Percentiles rank a stretch among this genome's conserved stretches.
Conservation (phyloP, 2,888 invertebrate genomes). For the Axea sp. region DNA sequence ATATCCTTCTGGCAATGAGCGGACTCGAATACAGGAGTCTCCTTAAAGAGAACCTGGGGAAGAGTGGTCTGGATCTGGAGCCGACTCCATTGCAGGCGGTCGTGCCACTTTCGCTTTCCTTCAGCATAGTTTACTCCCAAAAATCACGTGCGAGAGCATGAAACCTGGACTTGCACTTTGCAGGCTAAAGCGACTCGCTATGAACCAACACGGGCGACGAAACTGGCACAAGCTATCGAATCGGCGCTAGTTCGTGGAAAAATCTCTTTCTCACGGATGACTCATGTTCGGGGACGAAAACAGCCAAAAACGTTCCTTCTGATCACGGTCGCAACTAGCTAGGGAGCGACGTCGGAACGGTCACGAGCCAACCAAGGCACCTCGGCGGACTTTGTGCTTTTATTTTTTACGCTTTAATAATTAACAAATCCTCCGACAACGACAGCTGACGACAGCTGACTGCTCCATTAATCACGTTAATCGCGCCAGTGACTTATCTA, state of each 20-base stretch:
- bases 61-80: constrained; percentile 72
- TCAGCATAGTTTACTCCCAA: constrained; percentile 70
- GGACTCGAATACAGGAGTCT: constrained; percentile 86
- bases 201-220: too few species aligned
- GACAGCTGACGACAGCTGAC: constrained; percentile 58
- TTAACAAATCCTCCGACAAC: constrained; percentile 39
- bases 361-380: too few species aligned
- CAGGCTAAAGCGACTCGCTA: too few species aligned
- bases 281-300: constrained; percentile 1
- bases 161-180: too few species aligned
- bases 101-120: constrained; percentile 74
- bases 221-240: too few species aligned
- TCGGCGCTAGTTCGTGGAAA: not conserved
- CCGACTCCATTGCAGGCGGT: constrained; percentile 73
- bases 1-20: constrained; percentile 83
- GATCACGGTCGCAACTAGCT: too few species aligned
- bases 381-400: not conserved
- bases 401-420: constrained; percentile 29
- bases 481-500: too few species aligned
- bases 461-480: constrained; percentile 45
- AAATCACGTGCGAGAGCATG: constrained; percentile 8
- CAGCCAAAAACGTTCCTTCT: not conserved
- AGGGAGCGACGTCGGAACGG: too few species aligned
- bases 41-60: constrained; percentile 84
- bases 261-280: not conserved